Evolutionary conservation across 1,140 invertebrate genomes (phyloP).

Genomic region (Panagrolaimus sp.): DNA sequence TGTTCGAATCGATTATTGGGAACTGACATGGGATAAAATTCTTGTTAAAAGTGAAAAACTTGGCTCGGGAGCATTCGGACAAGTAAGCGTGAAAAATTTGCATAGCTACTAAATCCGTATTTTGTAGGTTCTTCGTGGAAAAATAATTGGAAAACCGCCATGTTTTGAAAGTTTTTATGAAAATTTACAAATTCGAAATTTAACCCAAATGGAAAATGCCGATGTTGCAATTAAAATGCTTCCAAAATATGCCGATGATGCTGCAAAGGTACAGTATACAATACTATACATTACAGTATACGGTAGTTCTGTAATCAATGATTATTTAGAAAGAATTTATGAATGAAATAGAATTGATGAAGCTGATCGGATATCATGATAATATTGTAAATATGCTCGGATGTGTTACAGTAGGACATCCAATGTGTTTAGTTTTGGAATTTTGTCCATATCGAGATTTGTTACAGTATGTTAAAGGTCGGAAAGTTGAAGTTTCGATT

Average conservation of each 20-base stretch:
- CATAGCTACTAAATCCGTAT: too few relatives aligned
- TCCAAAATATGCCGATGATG: slow-evolving; percentile 23
- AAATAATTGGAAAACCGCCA: slow-evolving; percentile 18
- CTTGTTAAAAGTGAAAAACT: slow-evolving; percentile 21
- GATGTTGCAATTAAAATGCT: slow-evolving; percentile 28
- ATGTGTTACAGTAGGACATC: slow-evolving; percentile 18
- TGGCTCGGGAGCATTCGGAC: slow-evolving; percentile 16
- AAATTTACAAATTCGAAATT: slow-evolving; percentile 3
- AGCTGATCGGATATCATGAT: slow-evolving; percentile 24
- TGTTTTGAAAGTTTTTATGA: slow-evolving; percentile 13
- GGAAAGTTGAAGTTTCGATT: not conserved
- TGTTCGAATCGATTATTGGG: slow-evolving; percentile 18
- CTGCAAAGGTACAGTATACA: slow-evolving; percentile 17
- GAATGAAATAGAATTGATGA: slow-evolving; percentile 15
- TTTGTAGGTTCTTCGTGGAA: not conserved
- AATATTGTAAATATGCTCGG: slow-evolving; percentile 24
- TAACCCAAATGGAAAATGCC: slow-evolving; percentile 5
- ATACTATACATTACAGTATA: too few relatives aligned
- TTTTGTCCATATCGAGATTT: slow-evolving; percentile 23
- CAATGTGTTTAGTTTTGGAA: slow-evolving; percentile 19
- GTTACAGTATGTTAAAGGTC: slow-evolving; percentile 1
- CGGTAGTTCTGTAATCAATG: too few relatives aligned
- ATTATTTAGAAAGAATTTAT: not conserved
- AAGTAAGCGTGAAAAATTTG: too few relatives aligned
- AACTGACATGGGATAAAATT: slow-evolving; percentile 21